Base-by-base conservation (phyloP, 2,888 invertebrate genomes). In the Julus scanicus region DNA sequence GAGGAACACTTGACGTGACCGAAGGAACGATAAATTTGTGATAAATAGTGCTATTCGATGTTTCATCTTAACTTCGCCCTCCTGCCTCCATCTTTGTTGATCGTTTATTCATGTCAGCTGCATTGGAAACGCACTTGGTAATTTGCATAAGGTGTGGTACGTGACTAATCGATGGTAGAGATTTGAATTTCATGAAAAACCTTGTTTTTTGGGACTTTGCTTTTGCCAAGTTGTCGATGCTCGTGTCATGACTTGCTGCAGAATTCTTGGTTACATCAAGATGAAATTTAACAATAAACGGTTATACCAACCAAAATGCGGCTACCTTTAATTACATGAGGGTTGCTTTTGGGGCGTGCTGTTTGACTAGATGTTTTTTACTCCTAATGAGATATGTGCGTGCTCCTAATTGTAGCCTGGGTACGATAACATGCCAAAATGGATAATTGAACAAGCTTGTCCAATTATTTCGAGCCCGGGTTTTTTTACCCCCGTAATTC, bases 381-480 rank as follows among this genome's bases (percentile, higher is more conserved):
- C 57, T 17, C 15, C 57, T 57, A 57, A 57, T 57, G 57, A n/a
- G 57, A 57, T 57, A 57, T 57, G 17, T 57, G 57, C 57, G 57
- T 57, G 57, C 57, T 57, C n/a, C 57, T 57, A 57, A 57, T n/a
- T 57, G 57, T n/a, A 5, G n/a, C 57, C 57, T 1, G n/a, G 57
- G 17, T 57, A 57, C 17, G 57, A 57, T 57, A 57, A 57, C 57
- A 57, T 57, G 57, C 57, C 57, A 57, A 57, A 57, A 57, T 57
- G 57, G 57, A 57, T 57, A 57, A 57, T 57, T 57, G 57, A 57
- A 57, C 57, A 57, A 57, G 57, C 57, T 57, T 57, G 57, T 57
- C 57, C 57, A 57, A 57, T 57, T 57, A 57, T 57, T 57, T n/a
- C 17, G 17, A 57, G 57, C 57, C 5, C 57, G 57, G n/a, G 57